These are phyloP conservation scores for Muscina levida DNA, from an alignment of 2,888 invertebrate genomes.

Conservation along the genomic window DNA sequence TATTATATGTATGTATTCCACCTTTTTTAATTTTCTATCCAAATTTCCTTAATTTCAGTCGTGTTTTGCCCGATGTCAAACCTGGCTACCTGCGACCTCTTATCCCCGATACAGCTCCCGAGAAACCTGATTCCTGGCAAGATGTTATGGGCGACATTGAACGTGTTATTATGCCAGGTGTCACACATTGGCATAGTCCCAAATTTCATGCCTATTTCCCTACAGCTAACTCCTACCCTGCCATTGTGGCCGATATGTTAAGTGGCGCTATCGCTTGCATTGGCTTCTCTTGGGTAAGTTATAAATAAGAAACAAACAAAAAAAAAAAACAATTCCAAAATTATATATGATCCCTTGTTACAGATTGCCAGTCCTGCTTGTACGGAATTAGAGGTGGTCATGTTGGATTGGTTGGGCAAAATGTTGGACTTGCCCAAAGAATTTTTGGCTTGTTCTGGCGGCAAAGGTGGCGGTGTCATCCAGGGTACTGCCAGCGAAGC, in stretches of 20 bases:
- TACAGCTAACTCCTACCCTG: conserved; percentile 95
- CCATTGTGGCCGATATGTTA: conserved; percentile 96
- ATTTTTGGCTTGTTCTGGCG: conserved; percentile 91
- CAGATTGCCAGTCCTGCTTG: conserved; percentile 97
- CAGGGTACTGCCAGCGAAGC: conserved; percentile 97
- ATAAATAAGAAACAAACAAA: not conserved
- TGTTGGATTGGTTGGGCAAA: conserved; percentile 97
- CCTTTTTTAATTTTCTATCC: too few relatives aligned
- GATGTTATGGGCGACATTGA: conserved; percentile 96
- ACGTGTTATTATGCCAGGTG: conserved; percentile 97
- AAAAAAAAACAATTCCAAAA: not conserved
- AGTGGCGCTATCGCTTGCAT: conserved; percentile 97
- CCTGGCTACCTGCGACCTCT: conserved; percentile 95
- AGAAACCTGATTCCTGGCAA: conserved; percentile 92
- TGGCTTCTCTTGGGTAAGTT: conserved; percentile 95
- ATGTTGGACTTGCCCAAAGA: conserved; percentile 92
- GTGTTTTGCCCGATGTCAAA: conserved; percentile 93
- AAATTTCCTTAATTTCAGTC: conserved; percentile 83
- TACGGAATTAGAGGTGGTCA: conserved; percentile 96
- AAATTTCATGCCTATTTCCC: conserved; percentile 98
- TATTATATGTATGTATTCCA: too few relatives aligned
- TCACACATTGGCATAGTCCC: conserved; percentile 98
- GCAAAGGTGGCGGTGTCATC: conserved; percentile 93
- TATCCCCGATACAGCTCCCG: conserved; percentile 92
- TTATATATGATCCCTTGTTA: not conserved